Percentiles rank a stretch among this genome's conserved stretches.
Evolutionary conservation across 2,888 invertebrate species (phyloP).

Genomic region (Myopa tessellatipennis): DNA sequence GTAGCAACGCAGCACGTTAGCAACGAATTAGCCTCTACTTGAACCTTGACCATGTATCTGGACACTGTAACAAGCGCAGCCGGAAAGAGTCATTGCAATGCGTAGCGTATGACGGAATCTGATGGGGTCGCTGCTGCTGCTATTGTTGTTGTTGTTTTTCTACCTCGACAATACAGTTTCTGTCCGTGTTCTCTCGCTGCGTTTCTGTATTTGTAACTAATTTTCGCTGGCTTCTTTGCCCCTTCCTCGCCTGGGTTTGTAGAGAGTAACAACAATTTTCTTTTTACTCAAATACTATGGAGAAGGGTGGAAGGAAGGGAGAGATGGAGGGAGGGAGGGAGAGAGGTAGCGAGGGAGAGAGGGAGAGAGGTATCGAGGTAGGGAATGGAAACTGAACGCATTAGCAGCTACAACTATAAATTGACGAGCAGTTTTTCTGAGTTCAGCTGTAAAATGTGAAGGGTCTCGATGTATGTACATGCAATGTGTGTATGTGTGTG

Average conservation of each 20-base stretch:
- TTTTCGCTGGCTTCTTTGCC: too few relatives aligned
- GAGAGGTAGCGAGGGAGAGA: background rate
- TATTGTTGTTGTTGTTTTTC: background rate
- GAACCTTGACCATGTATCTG: constrained; percentile 30
- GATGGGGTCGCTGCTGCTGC: background rate
- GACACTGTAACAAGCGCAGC: constrained; percentile 3
- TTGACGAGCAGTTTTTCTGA: too few relatives aligned
- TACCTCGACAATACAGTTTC: background rate
- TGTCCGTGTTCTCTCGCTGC: background rate
- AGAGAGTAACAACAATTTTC: background rate
- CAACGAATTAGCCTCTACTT: constrained; percentile 16
- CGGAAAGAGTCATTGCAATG: constrained; percentile 22
- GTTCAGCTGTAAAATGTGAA: too few relatives aligned
- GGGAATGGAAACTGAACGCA: too few relatives aligned
- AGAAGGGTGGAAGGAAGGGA: background rate
- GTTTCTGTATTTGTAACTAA: background rate
- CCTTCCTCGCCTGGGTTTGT: background rate
- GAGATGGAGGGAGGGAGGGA: background rate
- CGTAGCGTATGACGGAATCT: constrained; percentile 11
- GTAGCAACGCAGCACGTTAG: background rate
- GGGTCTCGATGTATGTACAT: too few relatives aligned
- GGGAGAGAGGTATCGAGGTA: background rate
- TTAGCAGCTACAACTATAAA: too few relatives aligned
- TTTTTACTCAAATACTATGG: background rate
- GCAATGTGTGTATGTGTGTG: too few relatives aligned